Percentiles rank a stretch among this genome's conserved stretches.
Evolutionary conservation across 2,888 invertebrate genomes (phyloP).

Genomic region (Petrolisthes cinctipes): DNA sequence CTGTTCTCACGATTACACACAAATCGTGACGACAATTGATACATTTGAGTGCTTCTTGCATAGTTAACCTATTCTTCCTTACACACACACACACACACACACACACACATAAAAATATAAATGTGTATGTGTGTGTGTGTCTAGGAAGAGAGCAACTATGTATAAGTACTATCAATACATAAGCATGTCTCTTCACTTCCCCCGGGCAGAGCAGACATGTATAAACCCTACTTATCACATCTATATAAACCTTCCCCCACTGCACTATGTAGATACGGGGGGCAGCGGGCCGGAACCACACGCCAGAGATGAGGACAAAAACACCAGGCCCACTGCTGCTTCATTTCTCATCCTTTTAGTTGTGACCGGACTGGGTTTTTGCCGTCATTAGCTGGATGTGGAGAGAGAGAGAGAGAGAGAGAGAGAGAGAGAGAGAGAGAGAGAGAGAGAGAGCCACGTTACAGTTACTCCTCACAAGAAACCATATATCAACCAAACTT

Average conservation of each 20-base stretch:
- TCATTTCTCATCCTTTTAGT: slow-evolving; percentile 34
- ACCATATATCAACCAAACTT: too few species aligned
- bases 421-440: not conserved
- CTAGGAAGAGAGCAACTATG: not conserved
- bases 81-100: slow-evolving; percentile 27
- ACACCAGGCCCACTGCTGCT: slow-evolving; percentile 4
- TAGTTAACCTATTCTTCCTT: too few species aligned
- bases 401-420: not conserved
- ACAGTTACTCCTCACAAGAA: too few species aligned
- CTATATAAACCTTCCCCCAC: not conserved
- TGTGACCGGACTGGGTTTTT: slow-evolving; percentile 26
- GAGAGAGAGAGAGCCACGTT: not conserved
- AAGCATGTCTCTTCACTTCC: not conserved
- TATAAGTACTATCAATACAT: not conserved
- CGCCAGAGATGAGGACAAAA: slow-evolving; percentile 33
- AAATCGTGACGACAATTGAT: too few species aligned
- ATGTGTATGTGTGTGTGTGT: not conserved
- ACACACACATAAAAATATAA: not conserved
- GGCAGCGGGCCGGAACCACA: slow-evolving; percentile 23
- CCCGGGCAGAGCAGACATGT: not conserved
- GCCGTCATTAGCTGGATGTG: slow-evolving; percentile 20
- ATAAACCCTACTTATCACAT: not conserved
- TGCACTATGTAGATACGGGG: slow-evolving; percentile 23
- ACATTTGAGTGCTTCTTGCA: too few species aligned
- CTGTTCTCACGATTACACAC: too few species aligned